A percentile compares a stretch with the other conserved stretches of the same genome.
Evolutionary conservation across 1,140 invertebrate genomes (phyloP).

Genomic region (Conus ventricosus): DNA sequence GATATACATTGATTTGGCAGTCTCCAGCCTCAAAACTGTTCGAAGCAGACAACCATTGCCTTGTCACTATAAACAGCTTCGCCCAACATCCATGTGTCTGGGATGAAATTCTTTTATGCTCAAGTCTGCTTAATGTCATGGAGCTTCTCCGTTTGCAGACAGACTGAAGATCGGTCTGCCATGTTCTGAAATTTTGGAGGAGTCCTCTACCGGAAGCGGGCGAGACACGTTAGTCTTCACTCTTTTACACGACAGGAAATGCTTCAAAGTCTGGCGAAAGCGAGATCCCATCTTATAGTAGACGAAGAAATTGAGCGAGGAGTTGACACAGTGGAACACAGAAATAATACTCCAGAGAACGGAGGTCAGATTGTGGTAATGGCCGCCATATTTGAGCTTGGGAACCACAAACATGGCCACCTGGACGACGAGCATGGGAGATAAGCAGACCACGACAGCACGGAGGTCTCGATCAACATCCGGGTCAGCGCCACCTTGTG

Average conservation of each 20-base stretch:
- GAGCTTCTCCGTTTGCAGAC: neutral
- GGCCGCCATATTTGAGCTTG: constrained; percentile 9
- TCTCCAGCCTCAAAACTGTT: no score
- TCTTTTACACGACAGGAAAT: neutral
- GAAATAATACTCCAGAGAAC: constrained; percentile 8
- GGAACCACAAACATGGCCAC: constrained; percentile 4
- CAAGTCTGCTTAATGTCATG: no score
- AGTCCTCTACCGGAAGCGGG: neutral
- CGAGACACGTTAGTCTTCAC: neutral
- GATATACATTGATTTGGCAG: no score
- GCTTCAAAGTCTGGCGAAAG: neutral
- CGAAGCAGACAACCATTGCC: no score
- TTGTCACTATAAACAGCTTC: no score
- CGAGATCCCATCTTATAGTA: constrained; percentile 22
- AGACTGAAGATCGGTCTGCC: neutral
- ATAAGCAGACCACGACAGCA: constrained; percentile 31
- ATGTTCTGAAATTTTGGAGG: neutral
- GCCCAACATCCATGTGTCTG: no score
- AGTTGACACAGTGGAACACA: constrained; percentile 17
- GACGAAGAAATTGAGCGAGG: constrained; percentile 32
- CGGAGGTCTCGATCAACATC: constrained; percentile 27
- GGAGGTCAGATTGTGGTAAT: neutral
- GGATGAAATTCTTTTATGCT: no score
- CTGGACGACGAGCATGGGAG: constrained; percentile 26
- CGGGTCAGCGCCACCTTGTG: constrained; percentile 20